Evolutionary conservation across 2,888 invertebrate genomes (phyloP), one percentile per base, ranked within the genome.

Genomic region (Portevinia maculata): DNA sequence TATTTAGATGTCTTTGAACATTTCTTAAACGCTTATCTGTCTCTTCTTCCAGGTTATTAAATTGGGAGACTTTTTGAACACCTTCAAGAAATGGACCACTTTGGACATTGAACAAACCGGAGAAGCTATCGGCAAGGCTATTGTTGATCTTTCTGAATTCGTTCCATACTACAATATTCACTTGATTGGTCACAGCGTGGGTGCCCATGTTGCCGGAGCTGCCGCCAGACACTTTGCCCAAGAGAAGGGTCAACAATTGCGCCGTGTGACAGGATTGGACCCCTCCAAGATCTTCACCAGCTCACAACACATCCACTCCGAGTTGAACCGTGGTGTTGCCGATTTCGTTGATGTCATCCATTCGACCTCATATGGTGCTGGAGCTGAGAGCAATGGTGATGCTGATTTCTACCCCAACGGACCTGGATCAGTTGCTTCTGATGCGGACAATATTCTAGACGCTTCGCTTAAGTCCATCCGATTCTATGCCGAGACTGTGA

Each of bases 401-500:
- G 89, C 86, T 76, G 90, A 90, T 60, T 90, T 90, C 86, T 90
- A 88, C 60, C 90, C 91, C 19, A 89, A 89, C 64, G 90, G 89
- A 7, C 88, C 86, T 0, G 65, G 74, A 1, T 76, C 84, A 7
- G 86, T 85, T 52, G 88, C 87, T n/a, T 88, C 89, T 74, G 90
- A 89, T 7, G 86, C 88, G 7, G 84, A 87, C 3, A 88, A 89
- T 52, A 86, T 90, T 59, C 65, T 90, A 2, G 88, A 89, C 64
- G 88, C 90, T 11, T 79, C 88, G 19, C 86, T 88, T 84, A 88
- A 87, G 15, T 88, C 90, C 50, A 86, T 88, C 19, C 86, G 88
- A 64, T 90, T 88, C 85, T 91, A 86, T 21, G 90, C 90, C 57
- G 91, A 90, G 78, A 86, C 90, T 0, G 89, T 90, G 3, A 85